Base-by-base conservation (phyloP, 2,888 invertebrate species). In the Campaea margaritaria region DNA sequence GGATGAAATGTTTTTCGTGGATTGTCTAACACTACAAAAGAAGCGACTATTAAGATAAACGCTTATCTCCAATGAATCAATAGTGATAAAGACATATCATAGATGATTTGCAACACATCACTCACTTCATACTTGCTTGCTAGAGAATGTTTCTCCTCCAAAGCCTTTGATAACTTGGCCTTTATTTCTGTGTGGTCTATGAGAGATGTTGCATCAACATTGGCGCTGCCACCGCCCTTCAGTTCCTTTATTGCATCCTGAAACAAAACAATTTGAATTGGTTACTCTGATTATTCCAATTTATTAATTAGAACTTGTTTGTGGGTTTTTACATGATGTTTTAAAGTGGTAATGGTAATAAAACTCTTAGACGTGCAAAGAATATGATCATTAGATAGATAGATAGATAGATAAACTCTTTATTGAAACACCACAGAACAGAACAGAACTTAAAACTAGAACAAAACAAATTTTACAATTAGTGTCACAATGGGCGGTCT, bases 101-200 rank as follows among this genome's bases (percentile, higher is more conserved):
- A 7, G 31, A 31, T 9, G 4, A 31, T 10, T 31, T 9, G n/a
- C n/a, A 27, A 27, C 21, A 15, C 2, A 38, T 10, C n/a, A 47
- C 65, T 78, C 79, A 91, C 92, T 85, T 91, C 90, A 82, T 83
- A 92, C 68, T 89, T 88, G 64, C 63, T 79, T 66, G 86, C 83
- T 57, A 82, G 84, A n/a, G 70, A 61, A 41, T 79, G 81, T 51
- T 77, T 91, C 60, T 92, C 92, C 70, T 88, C 83, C 31, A 89
- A 68, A 14, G 89, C 87, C 74, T 91, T 91, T 0, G 85, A 73
- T n/a, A 92, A 62, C 62, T 91, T 89, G 0, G 92, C 92, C 72
- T 91, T 90, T 39, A 91, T 86, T 77, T 88, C 89, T 12, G 90
- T 89, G 63, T 88, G 89, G 64, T 92, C 91, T 53, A 92, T 87